Conservation (phyloP, 2,888 invertebrate genomes). For the Trachelus iudaicus region DNA sequence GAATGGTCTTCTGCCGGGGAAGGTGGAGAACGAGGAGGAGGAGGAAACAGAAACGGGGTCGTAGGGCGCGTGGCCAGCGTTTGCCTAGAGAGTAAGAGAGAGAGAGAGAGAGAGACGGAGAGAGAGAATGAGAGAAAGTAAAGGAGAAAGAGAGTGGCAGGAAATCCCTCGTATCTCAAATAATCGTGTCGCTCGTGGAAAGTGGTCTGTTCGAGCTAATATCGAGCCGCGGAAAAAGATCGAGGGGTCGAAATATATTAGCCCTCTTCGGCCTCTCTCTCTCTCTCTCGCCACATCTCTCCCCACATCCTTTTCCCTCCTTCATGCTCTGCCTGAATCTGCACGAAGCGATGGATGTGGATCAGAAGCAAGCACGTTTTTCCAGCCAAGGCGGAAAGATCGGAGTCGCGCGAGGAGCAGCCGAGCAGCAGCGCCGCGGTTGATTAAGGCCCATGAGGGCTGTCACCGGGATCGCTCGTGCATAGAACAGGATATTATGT, state of each 20-base stretch:
- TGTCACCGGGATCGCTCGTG: slow-evolving; percentile 56
- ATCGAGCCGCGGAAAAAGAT: slow-evolving; percentile 33
- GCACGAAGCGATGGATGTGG: neutral
- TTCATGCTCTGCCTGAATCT: neutral
- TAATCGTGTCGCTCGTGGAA: slow-evolving; percentile 46
- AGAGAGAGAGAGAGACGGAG: too few relatives aligned
- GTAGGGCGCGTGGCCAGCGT: neutral
- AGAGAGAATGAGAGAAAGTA: slow-evolving; percentile 19
- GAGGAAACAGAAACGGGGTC: neutral
- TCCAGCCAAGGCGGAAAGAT: neutral
- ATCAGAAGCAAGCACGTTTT: neutral
- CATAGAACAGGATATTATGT: slow-evolving; percentile 58
- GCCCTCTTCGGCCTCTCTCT: slow-evolving; percentile 23
- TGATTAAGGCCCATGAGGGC: slow-evolving; percentile 35
- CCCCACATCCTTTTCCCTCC: neutral
- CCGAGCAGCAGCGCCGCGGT: slow-evolving; percentile 34
- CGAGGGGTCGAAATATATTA: slow-evolving; percentile 29
- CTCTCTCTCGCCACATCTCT: neutral
- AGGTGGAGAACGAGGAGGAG: neutral
- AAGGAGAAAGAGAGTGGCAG: neutral
- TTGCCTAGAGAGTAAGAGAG: neutral
- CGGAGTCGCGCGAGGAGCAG: neutral
- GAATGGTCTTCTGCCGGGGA: neutral
- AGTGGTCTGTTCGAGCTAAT: slow-evolving; percentile 46
- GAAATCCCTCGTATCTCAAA: neutral